Conservation (phyloP, 2,888 invertebrate genomes). For the Sminthurides aquaticus region DNA sequence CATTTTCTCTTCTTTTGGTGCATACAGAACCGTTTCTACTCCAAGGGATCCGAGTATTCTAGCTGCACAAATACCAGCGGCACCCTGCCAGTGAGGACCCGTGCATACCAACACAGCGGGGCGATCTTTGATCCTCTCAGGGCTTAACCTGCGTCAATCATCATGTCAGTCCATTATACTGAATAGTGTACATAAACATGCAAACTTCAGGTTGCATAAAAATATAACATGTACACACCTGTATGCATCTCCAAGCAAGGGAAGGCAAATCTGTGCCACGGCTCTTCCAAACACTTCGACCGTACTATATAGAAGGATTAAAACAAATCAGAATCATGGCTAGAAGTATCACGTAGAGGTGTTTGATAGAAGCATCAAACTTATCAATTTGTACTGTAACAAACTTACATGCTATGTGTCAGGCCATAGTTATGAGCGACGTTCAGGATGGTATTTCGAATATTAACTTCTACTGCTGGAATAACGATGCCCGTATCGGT, state of each 20-base stretch:
- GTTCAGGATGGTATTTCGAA: slow-evolving; percentile 34
- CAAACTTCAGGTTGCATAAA: background rate
- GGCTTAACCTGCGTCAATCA: slow-evolving; percentile 30
- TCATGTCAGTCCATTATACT: background rate
- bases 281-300: slow-evolving; percentile 38
- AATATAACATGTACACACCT: slow-evolving; percentile 22
- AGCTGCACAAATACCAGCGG: slow-evolving; percentile 36
- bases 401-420: slow-evolving; percentile 32
- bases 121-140: slow-evolving; percentile 39
- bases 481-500: slow-evolving; percentile 38
- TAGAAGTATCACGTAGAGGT: no score
- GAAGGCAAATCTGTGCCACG: slow-evolving; percentile 33
- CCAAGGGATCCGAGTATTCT: slow-evolving; percentile 36
- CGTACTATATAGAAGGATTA: slow-evolving; percentile 25
- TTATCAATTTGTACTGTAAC: background rate
- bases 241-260: slow-evolving; percentile 38
- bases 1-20: slow-evolving; percentile 32
- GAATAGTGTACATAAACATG: background rate
- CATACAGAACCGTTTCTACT: slow-evolving; percentile 30
- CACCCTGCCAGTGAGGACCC: slow-evolving; percentile 40
- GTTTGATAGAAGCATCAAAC: background rate
- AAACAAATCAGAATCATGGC: no score
- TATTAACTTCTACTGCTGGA: slow-evolving; percentile 32
- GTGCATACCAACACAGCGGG: slow-evolving; percentile 34
- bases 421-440: slow-evolving; percentile 34